phyloP scores from a whole-genome alignment of 1,140 invertebrate genomes.

The Drosophila ambigua region DNA sequence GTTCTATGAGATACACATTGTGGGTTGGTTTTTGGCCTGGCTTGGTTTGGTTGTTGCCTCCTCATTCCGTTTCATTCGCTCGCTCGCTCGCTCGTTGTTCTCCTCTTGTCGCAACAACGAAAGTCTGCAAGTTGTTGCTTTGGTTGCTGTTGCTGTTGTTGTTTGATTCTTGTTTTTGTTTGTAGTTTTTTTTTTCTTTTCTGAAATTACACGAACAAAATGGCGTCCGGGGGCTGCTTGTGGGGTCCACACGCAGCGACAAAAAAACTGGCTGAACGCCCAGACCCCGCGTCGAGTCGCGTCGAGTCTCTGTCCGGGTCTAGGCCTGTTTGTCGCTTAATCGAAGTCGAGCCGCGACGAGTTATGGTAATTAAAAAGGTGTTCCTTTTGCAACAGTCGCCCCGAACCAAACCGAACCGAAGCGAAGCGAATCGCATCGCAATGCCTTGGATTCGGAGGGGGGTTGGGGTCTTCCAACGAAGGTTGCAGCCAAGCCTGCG shows the following conservation, averaged over 20 bases:
- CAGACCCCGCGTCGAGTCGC: no score
- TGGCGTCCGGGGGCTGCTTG: slow-evolving; percentile 60
- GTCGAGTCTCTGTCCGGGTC: slow-evolving; percentile 34
- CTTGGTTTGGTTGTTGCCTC: slow-evolving; percentile 9
- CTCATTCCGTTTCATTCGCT: no score
- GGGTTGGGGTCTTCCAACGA: neutral
- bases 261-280: slow-evolving; percentile 19
- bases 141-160: slow-evolving; percentile 1
- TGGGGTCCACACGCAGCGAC: slow-evolving; percentile 64
- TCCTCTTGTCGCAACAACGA: slow-evolving; percentile 2
- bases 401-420: slow-evolving; percentile 5
- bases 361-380: slow-evolving; percentile 83
- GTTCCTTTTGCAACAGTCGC: slow-evolving; percentile 67
- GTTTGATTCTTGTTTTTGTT: neutral
- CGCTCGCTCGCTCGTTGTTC: neutral
- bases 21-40: slow-evolving; percentile 26
- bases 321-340: slow-evolving; percentile 70
- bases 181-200: slow-evolving; percentile 23
- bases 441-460: slow-evolving; percentile 29
- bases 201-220: slow-evolving; percentile 73
- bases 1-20: slow-evolving; percentile 47
- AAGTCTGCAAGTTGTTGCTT: slow-evolving; percentile 27
- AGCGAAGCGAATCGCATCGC: slow-evolving; percentile 13
- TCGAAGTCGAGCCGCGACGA: slow-evolving; percentile 73
- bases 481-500: no score